These are phyloP conservation scores for Orchesellides sinensis DNA, from an alignment of 2,888 invertebrate species.

Conservation along the genomic window DNA sequence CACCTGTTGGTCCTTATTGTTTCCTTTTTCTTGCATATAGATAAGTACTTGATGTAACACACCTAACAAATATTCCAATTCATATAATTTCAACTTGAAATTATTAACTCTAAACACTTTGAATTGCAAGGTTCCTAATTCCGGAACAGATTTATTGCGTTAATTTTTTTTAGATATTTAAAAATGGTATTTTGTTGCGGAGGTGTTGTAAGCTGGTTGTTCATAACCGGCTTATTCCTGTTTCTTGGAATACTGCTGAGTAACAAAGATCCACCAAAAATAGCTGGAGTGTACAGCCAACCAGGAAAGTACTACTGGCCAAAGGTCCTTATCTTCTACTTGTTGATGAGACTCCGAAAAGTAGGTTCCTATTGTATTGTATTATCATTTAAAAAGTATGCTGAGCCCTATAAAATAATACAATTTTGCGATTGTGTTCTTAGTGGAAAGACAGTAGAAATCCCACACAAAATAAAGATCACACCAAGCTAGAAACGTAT, in stretches of 20 bases:
- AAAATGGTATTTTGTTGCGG: conserved; percentile 33
- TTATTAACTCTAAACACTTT: too few relatives aligned
- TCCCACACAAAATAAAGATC: conserved; percentile 56
- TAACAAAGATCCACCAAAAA: conserved; percentile 77
- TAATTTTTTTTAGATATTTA: neutral
- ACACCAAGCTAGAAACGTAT: conserved; percentile 71
- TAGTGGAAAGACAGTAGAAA: conserved; percentile 74
- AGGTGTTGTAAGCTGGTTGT: conserved; percentile 36
- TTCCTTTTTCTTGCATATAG: too few relatives aligned
- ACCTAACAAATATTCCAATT: too few relatives aligned
- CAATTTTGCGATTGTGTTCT: too few relatives aligned
- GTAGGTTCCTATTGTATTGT: conserved; percentile 77
- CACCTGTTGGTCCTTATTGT: too few relatives aligned
- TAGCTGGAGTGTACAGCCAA: conserved; percentile 81
- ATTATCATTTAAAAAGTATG: too few relatives aligned
- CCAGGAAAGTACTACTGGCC: conserved; percentile 83
- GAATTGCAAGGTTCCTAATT: too few relatives aligned
- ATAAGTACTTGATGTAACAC: too few relatives aligned
- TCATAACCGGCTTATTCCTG: conserved; percentile 43
- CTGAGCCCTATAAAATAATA: too few relatives aligned
- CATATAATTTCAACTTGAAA: too few relatives aligned
- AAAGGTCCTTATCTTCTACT: conserved; percentile 81
- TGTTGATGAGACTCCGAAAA: conserved; percentile 80
- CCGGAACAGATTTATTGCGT: too few relatives aligned
- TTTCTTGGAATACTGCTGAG: conserved; percentile 46